Base-by-base conservation (phyloP, 1,140 invertebrate species). In the Aporrectodea caliginosa region DNA sequence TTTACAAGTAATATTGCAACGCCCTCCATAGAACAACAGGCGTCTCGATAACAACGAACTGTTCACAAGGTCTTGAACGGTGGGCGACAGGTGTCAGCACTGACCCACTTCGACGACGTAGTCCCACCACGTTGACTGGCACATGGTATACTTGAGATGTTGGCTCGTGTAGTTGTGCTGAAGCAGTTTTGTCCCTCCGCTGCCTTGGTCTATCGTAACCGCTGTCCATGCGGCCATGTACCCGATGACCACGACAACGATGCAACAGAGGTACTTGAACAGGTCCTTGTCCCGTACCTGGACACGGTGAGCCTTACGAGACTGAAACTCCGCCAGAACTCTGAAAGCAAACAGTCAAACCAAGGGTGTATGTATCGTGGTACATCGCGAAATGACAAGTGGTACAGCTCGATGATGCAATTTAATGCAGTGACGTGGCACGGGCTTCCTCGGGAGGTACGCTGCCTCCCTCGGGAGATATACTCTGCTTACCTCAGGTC, bases 211-310 rank as follows among this genome's bases (percentile, higher is more conserved):
- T 29, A 89, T 83, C 72, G 88, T 90, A 75, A 91, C 88, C 14
- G 90, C 93, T 0, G 94, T 96, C 90, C 95, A 95, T 1, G 94
- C 94, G 0, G 94, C 90, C 89, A 97, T 91, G 88, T 95, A 96
- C 72, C 93, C 94, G 69, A 93, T 88, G 0, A 94, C 93, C 16
- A 94, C 92, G 71, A 92, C 87, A 73, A 95, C 90, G 90, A 94
- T 93, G 68, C 91, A 92, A 34, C 90, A 88, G 82, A 94, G 89
- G 87, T 94, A 95, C 86, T 93, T 93, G 80, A 95, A 90, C 85
- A 93, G 90, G 87, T 96, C 94, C 79, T 94, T 93, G 85, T 96
- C 94, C 71, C 93, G 90, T 22, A 96, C 91, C 69, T 94, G 93
- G 89, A 94, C 95, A 82, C 94, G 91, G 86, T 95, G 94, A 0